These are phyloP conservation scores for Batillaria attramentaria DNA, from an alignment of 1,140 invertebrate species.

Conservation along the genomic window DNA sequence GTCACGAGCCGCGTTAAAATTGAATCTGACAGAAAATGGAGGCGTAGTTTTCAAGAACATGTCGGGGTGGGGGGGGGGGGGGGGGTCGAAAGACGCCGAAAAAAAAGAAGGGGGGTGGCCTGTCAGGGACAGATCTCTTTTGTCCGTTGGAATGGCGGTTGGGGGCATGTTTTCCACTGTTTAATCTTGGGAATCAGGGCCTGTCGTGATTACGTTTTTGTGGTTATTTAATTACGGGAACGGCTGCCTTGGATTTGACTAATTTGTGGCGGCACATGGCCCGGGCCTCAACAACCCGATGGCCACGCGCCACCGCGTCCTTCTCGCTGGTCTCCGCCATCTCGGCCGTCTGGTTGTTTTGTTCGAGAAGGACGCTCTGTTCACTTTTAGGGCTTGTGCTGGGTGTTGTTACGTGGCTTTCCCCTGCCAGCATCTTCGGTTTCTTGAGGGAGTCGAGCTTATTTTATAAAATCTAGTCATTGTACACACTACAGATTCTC, in stretches of 20 bases:
- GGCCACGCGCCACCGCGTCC: not conserved
- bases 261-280: slow-evolving; percentile 25
- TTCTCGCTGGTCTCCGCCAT: not conserved
- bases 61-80: not conserved
- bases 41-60: too few species aligned
- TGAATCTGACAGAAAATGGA: too few species aligned
- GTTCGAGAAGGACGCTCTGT: too few species aligned
- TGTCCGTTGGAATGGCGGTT: too few species aligned
- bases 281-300: not conserved
- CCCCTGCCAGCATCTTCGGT: too few species aligned
- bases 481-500: too few species aligned
- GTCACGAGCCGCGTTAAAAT: too few species aligned
- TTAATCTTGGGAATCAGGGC: slow-evolving; percentile 13
- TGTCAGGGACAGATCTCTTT: not conserved
- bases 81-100: not conserved
- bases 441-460: too few species aligned
- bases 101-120: not conserved
- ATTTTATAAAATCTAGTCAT: too few species aligned
- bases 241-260: slow-evolving; percentile 25
- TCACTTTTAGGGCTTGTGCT: too few species aligned
- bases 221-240: slow-evolving; percentile 25
- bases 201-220: slow-evolving; percentile 27
- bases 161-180: not conserved
- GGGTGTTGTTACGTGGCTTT: too few species aligned
- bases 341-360: too few species aligned